Evolutionary conservation across 1,140 invertebrate genomes (phyloP), one percentile per base, ranked within the genome.

Genomic region (Polyergus mexicanus): DNA sequence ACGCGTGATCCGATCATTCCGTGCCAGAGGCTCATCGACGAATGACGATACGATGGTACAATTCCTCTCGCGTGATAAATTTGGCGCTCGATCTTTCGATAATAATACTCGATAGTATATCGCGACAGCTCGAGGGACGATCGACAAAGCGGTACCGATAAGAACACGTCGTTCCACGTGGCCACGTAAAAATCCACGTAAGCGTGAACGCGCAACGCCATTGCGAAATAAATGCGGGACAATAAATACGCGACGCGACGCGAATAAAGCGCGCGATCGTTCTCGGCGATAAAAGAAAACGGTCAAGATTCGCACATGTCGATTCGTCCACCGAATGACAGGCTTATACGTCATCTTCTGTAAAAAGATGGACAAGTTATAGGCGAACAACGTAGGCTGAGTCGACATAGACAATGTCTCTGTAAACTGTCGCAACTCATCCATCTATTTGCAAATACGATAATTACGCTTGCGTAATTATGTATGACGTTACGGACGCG

Each of bases 111-210:
- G 19, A 35, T 8, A 38, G 10, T 41, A 7, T 16, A 47, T 32
- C 22, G 58, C 56, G 25, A 32, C 19, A 10, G 60, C 28, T 28
- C 32, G 71, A 58, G n/a, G 66, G 41, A 78, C 76, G 63, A 69
- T 25, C 11, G 51, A 58, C 32, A 13, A 13, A 74, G n/a, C 77
- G 22, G 32, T 51, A 38, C 51, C 60, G 77, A 71, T 81, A 81
- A 81, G 65, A 62, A 71, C n/a, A 19, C 32, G 13, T 54, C 41
- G 41, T 63, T 65, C 28, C 35, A 51, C 62, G 62, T 25, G 74
- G 74, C 75, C 32, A 54, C 44, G 25, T 63, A 51, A 44, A 66
- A 41, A 54, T 78, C 32, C 76, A 66, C 75, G 75, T 65, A 75
- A 41, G 72, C 60, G 16, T 38, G 35, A 58, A 38, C 58, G 72